Base-by-base conservation (phyloP, 2,888 invertebrate genomes). In the Fragum sueziense region DNA sequence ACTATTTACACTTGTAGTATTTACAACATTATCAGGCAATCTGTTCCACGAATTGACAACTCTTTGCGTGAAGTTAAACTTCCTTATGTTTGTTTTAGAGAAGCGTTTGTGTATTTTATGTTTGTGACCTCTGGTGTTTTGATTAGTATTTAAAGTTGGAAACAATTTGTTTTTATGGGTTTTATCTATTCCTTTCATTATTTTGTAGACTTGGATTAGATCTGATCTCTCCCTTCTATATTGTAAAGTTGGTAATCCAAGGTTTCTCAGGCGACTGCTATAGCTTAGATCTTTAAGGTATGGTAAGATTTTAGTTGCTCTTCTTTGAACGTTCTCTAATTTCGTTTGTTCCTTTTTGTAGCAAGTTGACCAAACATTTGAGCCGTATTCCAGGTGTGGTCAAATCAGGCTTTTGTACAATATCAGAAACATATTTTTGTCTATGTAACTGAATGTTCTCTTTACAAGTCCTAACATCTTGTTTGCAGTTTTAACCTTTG, bases 401-500 rank as follows among this genome's bases (percentile, higher is more conserved):
- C 54, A 11, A 54, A 54, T 22, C 25, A 54, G 22, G 25, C 54
- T 54, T 62, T 62, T 62, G 31, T 29, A 62, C 14, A 62, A 11
- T 17, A 33, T 29, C 11, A 62, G 62, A 14, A 62, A 31, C 62
- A 62, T 62, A 20, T 22, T 14, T 31, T 62, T 29, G 62, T 62
- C 62, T 14, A 62, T 62, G 29, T 29, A 62, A 4, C 29, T 62
- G n/a, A 62, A 62, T 14, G 62, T 27, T 62, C 62, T 62, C 31
- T 62, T 33, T 17, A 62, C 31, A 9, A 33, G 9, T 22, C 62
- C 62, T 22, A 62, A 25, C 17, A 33, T 33, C 17, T 62, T 11
- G 34, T 62, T 62, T 62, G 62, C 62, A 31, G 20, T 62, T 62
- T 62, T 62, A 6, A 29, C 62, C 25, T 62, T 62, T 29, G 29